Evolutionary conservation across 2,797 vertebrate genomes (phyloP), one percentile per base, ranked within the genome.

Genomic region (Poecilia picta): DNA sequence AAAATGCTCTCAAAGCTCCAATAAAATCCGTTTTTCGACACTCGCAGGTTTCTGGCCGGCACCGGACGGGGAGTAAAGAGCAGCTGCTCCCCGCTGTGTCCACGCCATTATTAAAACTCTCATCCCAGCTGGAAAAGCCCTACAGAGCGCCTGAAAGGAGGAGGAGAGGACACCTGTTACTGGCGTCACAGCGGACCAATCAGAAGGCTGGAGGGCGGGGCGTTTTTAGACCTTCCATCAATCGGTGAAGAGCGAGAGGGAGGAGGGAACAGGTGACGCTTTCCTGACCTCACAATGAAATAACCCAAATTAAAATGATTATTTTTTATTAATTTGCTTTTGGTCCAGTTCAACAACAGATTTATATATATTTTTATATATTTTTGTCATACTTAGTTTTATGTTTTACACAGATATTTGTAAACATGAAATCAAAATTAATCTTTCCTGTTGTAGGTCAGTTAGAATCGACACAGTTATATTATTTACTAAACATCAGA

Each of bases 41-140:
- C 83, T 85, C 55, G 88, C 79, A 81, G 71, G 80, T 81, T 47
- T 53, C 68, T 68, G 75, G 39, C 43, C 43, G 79, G 49, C 51
- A 77, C 70, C 16, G 80, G 68, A 83, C 62, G 36, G 76, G 85
- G 86, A 84, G 83, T 81, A 90, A 81, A 86, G 88, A 31, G 20
- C 83, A 12, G 72, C 78, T 31, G 82, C 74, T 87, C 89, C 81
- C 80, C 31, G 55, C 86, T 89, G 57, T 76, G 47, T 85, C 83
- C 90, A 82, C 91, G 93, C 91, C 94, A 95, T 93, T 82, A 78
- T 83, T 76, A 86, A 85, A 91, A 90, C 70, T 90, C 81, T 86
- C 89, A 86, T 91, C 82, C 68, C 79, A 80, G 88, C 33, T 57
- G 20, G 82, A 80, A 53, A 78, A 87, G 92, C 90, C 91, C 88